Conservation (phyloP, 2,888 invertebrate genomes). For the Gasteruption jaculator region DNA sequence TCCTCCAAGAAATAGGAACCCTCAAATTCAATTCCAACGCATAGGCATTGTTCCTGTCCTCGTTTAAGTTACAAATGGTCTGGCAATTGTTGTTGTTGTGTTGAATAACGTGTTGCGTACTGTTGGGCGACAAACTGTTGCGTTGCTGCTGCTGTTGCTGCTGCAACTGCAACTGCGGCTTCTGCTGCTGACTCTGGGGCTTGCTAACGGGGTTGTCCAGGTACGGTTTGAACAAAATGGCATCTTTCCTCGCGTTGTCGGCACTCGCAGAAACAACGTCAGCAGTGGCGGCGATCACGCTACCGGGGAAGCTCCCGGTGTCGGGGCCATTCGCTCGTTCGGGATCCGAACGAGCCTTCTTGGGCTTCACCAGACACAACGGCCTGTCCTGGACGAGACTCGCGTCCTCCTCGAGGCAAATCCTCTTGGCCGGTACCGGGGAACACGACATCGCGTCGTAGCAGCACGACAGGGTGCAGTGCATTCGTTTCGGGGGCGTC, state of each 20-base stretch:
- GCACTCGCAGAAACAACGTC: too few relatives aligned
- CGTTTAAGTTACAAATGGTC: conserved; percentile 41
- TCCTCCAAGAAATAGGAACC: conserved; percentile 40
- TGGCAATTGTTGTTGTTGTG: conserved; percentile 41
- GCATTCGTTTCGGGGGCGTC: conserved; percentile 28
- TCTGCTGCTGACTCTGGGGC: conserved; percentile 25
- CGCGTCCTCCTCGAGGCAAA: conserved; percentile 30
- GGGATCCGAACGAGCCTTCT: conserved; percentile 31
- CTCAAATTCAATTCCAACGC: conserved; percentile 40
- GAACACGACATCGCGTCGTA: conserved; percentile 27
- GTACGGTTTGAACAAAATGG: conserved; percentile 76
- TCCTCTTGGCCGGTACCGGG: conserved; percentile 34
- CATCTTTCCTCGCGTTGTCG: conserved; percentile 61
- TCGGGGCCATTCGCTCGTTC: too few relatives aligned
- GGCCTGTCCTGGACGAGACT: conserved; percentile 47
- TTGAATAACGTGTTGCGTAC: conserved; percentile 21
- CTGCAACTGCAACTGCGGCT: conserved; percentile 18
- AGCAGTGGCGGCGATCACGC: too few relatives aligned
- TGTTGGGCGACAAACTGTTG: conserved; percentile 23
- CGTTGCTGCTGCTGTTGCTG: conserved; percentile 22
- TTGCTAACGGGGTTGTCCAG: conserved; percentile 62
- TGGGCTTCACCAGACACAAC: conserved; percentile 50
- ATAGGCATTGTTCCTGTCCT: conserved; percentile 32
- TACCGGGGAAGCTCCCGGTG: too few relatives aligned
- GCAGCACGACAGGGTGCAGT: conserved; percentile 34